phyloP scores from a whole-genome alignment of 2,888 invertebrate species.

The Steinernema scapterisci region DNA sequence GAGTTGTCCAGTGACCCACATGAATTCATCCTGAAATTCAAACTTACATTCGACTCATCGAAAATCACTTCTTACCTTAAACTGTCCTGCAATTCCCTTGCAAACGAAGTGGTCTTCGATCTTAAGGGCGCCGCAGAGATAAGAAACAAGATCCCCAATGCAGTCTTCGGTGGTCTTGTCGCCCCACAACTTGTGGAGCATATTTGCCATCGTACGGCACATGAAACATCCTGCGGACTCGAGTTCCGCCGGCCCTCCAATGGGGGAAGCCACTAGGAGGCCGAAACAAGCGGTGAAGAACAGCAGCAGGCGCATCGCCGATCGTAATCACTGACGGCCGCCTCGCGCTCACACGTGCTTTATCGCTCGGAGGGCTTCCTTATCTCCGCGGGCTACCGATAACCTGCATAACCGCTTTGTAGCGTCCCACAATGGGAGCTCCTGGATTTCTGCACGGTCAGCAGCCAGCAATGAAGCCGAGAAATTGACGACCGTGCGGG shows the following conservation, averaged over 20 bases:
- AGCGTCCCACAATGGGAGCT: too few relatives aligned
- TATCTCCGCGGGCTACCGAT: too few relatives aligned
- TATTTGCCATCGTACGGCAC: slow-evolving; percentile 44
- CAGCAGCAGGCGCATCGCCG: slow-evolving; percentile 15
- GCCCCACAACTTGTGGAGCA: slow-evolving; percentile 49
- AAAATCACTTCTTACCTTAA: slow-evolving; percentile 39
- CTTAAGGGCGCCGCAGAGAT: slow-evolving; percentile 51
- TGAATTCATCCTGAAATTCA: slow-evolving; percentile 52
- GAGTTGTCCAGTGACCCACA: slow-evolving; percentile 56
- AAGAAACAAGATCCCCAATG: slow-evolving; percentile 34
- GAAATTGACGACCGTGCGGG: too few relatives aligned
- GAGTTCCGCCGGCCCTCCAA: background rate
- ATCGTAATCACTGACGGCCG: background rate
- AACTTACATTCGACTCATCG: background rate
- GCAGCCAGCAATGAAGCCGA: too few relatives aligned
- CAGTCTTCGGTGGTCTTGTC: slow-evolving; percentile 50
- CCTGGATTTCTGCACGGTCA: too few relatives aligned
- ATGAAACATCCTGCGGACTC: slow-evolving; percentile 40
- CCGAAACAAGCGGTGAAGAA: background rate
- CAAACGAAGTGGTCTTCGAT: slow-evolving; percentile 58
- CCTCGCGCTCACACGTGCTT: too few relatives aligned
- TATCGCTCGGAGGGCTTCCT: too few relatives aligned
- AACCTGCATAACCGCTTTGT: too few relatives aligned
- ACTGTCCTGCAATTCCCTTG: slow-evolving; percentile 49
- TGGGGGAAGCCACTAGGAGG: background rate